These are phyloP conservation scores for Mamestra brassicae DNA, from an alignment of 2,888 invertebrate species.

Conservation along the genomic window DNA sequence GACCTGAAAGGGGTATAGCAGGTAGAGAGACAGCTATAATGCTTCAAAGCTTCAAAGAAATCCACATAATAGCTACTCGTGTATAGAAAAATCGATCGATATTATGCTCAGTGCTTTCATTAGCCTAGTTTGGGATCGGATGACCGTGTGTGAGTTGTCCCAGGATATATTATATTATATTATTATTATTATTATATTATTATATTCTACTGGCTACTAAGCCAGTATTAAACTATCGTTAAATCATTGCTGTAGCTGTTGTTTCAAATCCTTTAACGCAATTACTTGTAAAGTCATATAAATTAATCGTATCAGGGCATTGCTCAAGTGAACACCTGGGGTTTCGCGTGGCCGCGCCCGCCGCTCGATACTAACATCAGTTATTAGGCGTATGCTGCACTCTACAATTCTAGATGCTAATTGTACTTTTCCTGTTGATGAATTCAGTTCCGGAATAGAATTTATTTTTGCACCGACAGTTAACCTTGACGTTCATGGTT, in stretches of 20 bases:
- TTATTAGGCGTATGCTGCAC: conserved; percentile 60
- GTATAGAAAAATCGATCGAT: conserved; percentile 28
- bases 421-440: conserved; percentile 71
- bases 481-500: conserved; percentile 29
- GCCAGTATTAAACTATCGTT: conserved; percentile 33
- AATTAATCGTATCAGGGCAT: conserved; percentile 56
- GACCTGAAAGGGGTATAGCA: conserved; percentile 2
- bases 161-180: too few relatives aligned
- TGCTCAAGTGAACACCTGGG: conserved; percentile 65
- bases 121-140: too few relatives aligned
- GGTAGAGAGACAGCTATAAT: not conserved
- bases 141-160: too few relatives aligned
- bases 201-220: conserved; percentile 9
- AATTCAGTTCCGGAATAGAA: conserved; percentile 42
- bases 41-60: conserved; percentile 41
- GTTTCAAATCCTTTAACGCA: conserved; percentile 56
- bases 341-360: conserved; percentile 46
- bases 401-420: conserved; percentile 62
- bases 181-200: too few relatives aligned
- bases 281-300: conserved; percentile 49
- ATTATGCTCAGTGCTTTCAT: conserved; percentile 10
- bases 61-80: conserved; percentile 19
- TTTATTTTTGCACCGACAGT: conserved; percentile 41
- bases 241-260: conserved; percentile 34
- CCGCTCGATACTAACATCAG: conserved; percentile 30